Evolutionary conservation across 2,113 vertebrate genomes (phyloP), one percentile per base, ranked within the genome.

Genomic region (Pseudopipra pipra): DNA sequence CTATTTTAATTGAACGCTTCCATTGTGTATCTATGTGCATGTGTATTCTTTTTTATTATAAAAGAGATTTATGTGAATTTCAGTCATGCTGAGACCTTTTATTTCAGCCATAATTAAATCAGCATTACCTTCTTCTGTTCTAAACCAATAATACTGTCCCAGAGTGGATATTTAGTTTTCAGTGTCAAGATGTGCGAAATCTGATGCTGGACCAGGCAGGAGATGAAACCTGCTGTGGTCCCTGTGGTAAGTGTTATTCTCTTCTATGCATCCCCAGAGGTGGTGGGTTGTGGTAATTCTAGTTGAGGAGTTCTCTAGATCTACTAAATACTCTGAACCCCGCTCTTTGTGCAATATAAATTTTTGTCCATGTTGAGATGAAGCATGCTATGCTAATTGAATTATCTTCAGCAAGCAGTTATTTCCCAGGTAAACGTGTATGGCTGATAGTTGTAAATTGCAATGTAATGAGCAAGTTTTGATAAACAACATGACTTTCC

Each of bases 331-430:
- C 6, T n/a, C 31, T 49, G 22, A 72, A 70, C 5, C 2, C 6
- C 12, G 25, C 6, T 58, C 23, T 73, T 75, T 3, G 1, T 61
- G 25, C 0, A 0, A 6, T 25, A 75, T n/a, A 70, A 23, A 65
- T 37, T 85, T 78, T 77, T 37, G 6, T 30, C 46, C 4, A 1
- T 16, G 25, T 7, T 83, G 62, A 39, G 27, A 47, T 54, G 35
- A 78, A 81, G 4, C 27, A 39, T 33, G 18, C 2, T 37, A 16
- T 54, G 21, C 3, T 61, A 65, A 43, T 17, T 56, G 20, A 58
- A 54, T 87, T 81, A 24, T 30, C 8, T 78, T 81, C 56, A 51
- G 13, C 2, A 1, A 88, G 5, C 4, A 8, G 11, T 58, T 79
- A n/a, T 76, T 82, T 87, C 37, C 19, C 46, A 73, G 20, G 5